phyloP scores from a whole-genome alignment of 2,888 invertebrate genomes.

The Diplazon laetatorius region DNA sequence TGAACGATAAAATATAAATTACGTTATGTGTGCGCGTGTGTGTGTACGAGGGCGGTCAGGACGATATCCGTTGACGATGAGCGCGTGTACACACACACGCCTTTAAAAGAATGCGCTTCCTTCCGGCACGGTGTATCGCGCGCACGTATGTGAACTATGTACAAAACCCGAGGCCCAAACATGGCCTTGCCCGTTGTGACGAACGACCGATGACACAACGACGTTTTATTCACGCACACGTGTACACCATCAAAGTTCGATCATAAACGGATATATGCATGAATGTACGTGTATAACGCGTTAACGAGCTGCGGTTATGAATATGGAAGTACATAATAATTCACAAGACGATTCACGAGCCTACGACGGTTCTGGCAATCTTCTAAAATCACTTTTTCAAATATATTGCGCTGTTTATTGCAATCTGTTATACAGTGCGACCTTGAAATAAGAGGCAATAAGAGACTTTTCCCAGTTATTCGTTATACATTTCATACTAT shows the following conservation, averaged over 20 bases:
- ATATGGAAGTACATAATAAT: constrained; percentile 33
- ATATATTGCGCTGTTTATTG: not conserved
- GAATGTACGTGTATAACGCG: not conserved
- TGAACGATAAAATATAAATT: constrained; percentile 24
- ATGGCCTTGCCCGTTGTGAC: constrained; percentile 70
- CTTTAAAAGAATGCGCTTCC: constrained; percentile 76
- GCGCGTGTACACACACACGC: constrained; percentile 28
- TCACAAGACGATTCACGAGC: constrained; percentile 22
- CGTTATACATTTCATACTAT: not conserved
- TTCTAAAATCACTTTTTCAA: not conserved
- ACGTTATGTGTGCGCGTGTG: not conserved
- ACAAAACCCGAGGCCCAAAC: constrained; percentile 68
- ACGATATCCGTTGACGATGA: constrained; percentile 13
- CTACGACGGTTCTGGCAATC: not conserved
- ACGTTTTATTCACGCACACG: constrained; percentile 18
- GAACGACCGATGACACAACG: constrained; percentile 58
- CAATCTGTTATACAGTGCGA: not conserved
- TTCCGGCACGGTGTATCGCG: constrained; percentile 70
- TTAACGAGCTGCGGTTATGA: constrained; percentile 1
- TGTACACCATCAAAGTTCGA: constrained; percentile 16
- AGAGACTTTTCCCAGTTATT: not conserved
- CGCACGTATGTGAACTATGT: constrained; percentile 38
- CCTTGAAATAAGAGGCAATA: not conserved
- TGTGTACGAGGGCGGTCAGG: constrained; percentile 14
- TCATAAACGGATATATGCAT: not conserved